phyloP scores from a whole-genome alignment of 2,797 vertebrate genomes.

The Chiloscyllium punctatum region DNA sequence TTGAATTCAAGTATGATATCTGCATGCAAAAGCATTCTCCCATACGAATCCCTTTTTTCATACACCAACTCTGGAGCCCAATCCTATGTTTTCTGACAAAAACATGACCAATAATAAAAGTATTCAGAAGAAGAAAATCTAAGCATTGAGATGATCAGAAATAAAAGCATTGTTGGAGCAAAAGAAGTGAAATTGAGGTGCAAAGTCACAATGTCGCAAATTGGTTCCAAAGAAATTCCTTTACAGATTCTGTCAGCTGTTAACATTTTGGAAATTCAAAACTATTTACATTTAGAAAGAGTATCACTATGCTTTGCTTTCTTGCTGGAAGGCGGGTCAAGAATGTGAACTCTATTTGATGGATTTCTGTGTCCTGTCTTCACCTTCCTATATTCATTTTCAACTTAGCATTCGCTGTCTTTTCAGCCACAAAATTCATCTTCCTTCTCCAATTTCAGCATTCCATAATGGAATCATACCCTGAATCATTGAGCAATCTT shows the following conservation, averaged over 20 bases:
- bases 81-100: not conserved
- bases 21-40: too few relatives aligned
- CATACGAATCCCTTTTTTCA: not conserved
- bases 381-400: not conserved
- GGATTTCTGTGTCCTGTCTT: not conserved
- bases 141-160: not conserved
- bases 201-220: not conserved
- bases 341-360: not conserved
- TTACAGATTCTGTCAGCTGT: not conserved
- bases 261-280: not conserved
- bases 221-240: not conserved
- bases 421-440: not conserved
- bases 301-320: not conserved
- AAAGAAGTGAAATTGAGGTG: not conserved
- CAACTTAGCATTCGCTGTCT: not conserved
- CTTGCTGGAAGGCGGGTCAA: not conserved
- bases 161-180: not conserved
- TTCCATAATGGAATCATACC: not conserved
- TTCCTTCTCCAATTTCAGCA: not conserved
- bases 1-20: too few relatives aligned
- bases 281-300: not conserved
- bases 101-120: not conserved
- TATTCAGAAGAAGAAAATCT: not conserved
- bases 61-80: too few relatives aligned
- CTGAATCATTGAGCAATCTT: too few relatives aligned